Evolutionary conservation across 2,888 invertebrate species (phyloP).

Genomic region (Apodemia zela): DNA sequence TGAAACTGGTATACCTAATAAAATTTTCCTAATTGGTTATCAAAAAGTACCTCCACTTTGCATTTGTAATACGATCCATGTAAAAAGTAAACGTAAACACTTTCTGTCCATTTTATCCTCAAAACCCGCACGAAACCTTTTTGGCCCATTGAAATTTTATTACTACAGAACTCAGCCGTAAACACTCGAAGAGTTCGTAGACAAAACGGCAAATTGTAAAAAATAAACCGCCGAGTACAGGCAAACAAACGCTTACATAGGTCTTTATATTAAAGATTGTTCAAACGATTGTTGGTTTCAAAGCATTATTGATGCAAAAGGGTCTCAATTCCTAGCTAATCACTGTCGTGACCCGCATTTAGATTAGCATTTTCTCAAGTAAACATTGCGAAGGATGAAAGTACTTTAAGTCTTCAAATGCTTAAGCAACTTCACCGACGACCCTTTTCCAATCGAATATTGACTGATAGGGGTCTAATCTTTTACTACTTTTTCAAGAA

Average conservation of each 20-base stretch:
- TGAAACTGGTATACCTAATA: too few relatives aligned
- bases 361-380: slow-evolving; percentile 62
- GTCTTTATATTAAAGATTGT: slow-evolving; percentile 8
- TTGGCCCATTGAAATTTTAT: slow-evolving; percentile 16
- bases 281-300: slow-evolving; percentile 12
- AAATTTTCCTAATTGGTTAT: neutral
- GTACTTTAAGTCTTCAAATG: slow-evolving; percentile 38
- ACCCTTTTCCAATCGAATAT: slow-evolving; percentile 55
- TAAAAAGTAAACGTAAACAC: slow-evolving; percentile 11
- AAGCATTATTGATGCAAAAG: slow-evolving; percentile 20
- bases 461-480: slow-evolving; percentile 60
- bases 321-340: slow-evolving; percentile 46
- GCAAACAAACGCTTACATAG: slow-evolving; percentile 3
- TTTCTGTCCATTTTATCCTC: neutral
- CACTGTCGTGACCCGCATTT: slow-evolving; percentile 70
- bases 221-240: slow-evolving; percentile 10
- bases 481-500: slow-evolving; percentile 53
- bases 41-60: neutral
- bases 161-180: slow-evolving; percentile 11
- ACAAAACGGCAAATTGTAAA: slow-evolving; percentile 14
- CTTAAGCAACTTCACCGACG: slow-evolving; percentile 37
- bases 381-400: slow-evolving; percentile 52
- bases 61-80: neutral
- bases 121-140: slow-evolving; percentile 11
- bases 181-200: slow-evolving; percentile 1